Base-by-base conservation (phyloP, 1,140 invertebrate genomes). In the Hylaeus volcanicus region DNA sequence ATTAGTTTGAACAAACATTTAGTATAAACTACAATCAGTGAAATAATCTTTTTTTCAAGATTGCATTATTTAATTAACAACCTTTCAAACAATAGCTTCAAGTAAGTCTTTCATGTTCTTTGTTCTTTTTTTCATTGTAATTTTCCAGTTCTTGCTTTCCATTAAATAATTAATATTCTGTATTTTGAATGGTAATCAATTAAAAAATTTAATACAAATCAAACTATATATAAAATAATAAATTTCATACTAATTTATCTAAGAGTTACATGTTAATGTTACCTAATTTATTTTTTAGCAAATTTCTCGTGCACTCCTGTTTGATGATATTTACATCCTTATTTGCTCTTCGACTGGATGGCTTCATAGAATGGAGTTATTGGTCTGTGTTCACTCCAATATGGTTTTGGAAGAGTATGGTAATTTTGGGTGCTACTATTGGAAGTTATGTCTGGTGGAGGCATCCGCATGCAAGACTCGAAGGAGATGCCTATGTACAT, bases 381-480 rank as follows among this genome's bases (percentile, higher is more conserved):
- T 99, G 98, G 98, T 96, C 97, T 6, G 96, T 99, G 41, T 99
- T 99, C 92, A 95, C 96, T 51, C 98, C 98, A 66, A 96, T 99
- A 92, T 99, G 98, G 98, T 96, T 99, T 82, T 99, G 98, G 98
- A 99, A 99, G 92, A 94, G 96, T 79, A 95, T 99, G 89, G 98
- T 98, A 26, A 96, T 99, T 58, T 89, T 96, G 68, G 98, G 98
- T 81, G 98, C 98, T 61, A 95, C 96, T 71, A 95, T 98, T 56
- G 98, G 98, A 48, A 98, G 97, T 87, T 97, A 98, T 90, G 96
- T 99, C 5, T 99, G 98, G 98, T 98, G 97, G 96, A 95, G 96
- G 88, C 97, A 98, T 94, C 98, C 98, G 56, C 98, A 98, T 89
- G 90, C 92, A 0, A 97, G 98, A 90, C 93, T 98, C 74, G 98